Percentiles rank a stretch among this genome's conserved stretches.
phyloP scores from a whole-genome alignment of 30 jellyfish, hydroid and myxozoan genomes.

The Cassiopea andromeda region DNA sequence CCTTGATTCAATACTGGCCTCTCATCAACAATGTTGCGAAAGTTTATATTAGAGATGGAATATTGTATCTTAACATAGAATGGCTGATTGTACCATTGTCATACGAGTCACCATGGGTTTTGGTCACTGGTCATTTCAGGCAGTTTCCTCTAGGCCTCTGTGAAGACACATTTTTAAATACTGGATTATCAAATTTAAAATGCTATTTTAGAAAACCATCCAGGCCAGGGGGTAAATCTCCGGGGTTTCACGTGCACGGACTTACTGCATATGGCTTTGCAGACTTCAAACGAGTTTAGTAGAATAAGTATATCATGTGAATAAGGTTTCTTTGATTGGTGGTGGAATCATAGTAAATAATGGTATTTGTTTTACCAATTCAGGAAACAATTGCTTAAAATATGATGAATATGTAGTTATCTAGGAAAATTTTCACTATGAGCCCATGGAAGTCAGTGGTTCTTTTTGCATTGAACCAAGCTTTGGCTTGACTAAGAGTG shows the following conservation, averaged over 20 bases:
- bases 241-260: conserved; percentile 66
- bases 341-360: not conserved
- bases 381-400: no score
- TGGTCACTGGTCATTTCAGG: conserved; percentile 65
- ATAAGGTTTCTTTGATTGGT: not conserved
- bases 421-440: no score
- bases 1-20: conserved; percentile 76
- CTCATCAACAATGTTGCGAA: conserved; percentile 45
- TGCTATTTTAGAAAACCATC: conserved; percentile 48
- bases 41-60: conserved; percentile 13
- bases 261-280: conserved; percentile 64
- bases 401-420: no score
- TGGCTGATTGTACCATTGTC: conserved; percentile 73
- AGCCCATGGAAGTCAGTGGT: no score
- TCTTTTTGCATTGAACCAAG: no score
- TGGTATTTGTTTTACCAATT: not conserved
- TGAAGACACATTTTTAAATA: conserved; percentile 51
- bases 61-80: conserved; percentile 46
- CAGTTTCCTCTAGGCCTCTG: conserved; percentile 50
- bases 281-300: conserved; percentile 38
- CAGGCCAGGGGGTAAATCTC: conserved; percentile 54
- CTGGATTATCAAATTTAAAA: conserved; percentile 47
- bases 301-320: not conserved
- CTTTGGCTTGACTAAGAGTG: no score
- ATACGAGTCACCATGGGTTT: conserved; percentile 53